Base-by-base conservation (phyloP, 2,113 vertebrate species). In the Eurystomus gularis region DNA sequence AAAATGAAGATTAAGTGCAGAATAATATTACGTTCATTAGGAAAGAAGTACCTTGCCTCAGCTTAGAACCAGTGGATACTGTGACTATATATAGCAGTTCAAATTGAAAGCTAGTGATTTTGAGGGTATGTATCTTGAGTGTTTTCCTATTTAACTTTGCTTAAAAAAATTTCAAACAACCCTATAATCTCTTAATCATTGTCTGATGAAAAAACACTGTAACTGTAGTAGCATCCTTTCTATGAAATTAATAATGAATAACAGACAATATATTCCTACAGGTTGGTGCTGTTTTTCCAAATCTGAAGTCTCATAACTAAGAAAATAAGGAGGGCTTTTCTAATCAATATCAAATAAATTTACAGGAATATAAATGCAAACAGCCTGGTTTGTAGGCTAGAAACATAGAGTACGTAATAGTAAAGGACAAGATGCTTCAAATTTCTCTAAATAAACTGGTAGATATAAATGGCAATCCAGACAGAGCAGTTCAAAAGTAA, bases 291-390 rank as follows among this genome's bases (percentile, higher is more conserved):
- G 7, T 5, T 65, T 75, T 73, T 77, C 17, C 12, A 7, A 65
- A n/a, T 39, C 16, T 61, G 14, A 10, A 20, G 4, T 40, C 15
- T 58, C n/a, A 44, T 21, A 51, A 55, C 2, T 23, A 82, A 72
- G 5, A 26, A 1, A 44, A 11, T 17, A 49, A 60, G 7, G 9
- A 44, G 1, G 0, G 1, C 0, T 69, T 86, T 69, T 69, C 15
- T 77, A 65, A 52, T 55, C 39, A 49, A 31, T 77, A 42, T 2
- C 7, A 51, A 70, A 76, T 37, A 4, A 78, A 44, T 3, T 17
- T 42, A 2, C 25, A 51, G 17, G 6, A 82, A 58, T 77, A 65
- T 3, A 60, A 84, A 37, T n/a, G 39, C 18, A 68, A 70, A 66
- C 15, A 69, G 26, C 4, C 7, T 35, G 44, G 1, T 39, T 69